A percentile compares a stretch with the other conserved stretches of the same genome.
These are phyloP conservation scores for Coreius guichenoti DNA, from an alignment of 2,797 vertebrate genomes.

Conservation along the genomic window DNA sequence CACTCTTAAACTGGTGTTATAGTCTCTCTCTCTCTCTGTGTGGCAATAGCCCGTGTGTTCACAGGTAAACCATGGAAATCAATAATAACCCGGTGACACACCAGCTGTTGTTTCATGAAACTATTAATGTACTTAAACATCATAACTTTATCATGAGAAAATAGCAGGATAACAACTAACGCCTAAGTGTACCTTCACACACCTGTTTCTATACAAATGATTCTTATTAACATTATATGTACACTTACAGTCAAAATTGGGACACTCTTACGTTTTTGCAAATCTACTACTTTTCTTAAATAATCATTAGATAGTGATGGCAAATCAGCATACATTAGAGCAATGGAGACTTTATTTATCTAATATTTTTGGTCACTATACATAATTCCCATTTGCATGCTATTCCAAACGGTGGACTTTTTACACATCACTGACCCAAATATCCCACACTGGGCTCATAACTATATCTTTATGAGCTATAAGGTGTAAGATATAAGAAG, in stretches of 20 bases:
- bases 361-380: background rate
- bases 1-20: too few relatives aligned
- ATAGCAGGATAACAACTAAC: too few relatives aligned
- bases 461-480: background rate
- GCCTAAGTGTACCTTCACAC: background rate
- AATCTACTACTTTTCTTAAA: background rate
- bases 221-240: background rate
- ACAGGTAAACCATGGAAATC: background rate
- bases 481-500: too few relatives aligned
- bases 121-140: background rate
- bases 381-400: background rate
- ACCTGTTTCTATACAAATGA: background rate
- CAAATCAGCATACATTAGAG: background rate
- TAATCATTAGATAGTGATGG: background rate
- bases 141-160: background rate
- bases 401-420: background rate
- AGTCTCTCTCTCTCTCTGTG: too few relatives aligned
- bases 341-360: background rate
- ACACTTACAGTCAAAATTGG: background rate
- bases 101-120: background rate
- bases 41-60: background rate
- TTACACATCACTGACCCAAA: background rate
- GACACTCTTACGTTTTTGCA: background rate
- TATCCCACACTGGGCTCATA: background rate
- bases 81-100: background rate